Conservation (phyloP, 2,888 invertebrate genomes). For the Belgica antarctica region DNA sequence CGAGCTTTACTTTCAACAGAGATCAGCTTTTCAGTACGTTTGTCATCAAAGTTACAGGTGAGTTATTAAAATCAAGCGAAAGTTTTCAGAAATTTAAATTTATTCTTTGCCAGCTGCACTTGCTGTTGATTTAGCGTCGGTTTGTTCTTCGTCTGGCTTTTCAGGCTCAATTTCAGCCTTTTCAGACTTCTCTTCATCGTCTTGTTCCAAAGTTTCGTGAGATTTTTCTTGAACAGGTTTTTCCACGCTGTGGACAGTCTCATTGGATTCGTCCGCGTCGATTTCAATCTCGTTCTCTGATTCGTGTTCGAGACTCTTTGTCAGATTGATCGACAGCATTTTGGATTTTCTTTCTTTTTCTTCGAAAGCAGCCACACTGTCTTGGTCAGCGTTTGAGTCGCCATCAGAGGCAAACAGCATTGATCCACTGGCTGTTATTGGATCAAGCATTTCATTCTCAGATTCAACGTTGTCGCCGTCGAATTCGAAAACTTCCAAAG, state of each 20-base stretch:
- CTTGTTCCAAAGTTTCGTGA: neutral
- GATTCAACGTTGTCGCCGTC: neutral
- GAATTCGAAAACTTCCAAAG: neutral
- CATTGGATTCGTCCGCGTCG: neutral
- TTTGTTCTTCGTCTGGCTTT: too few species aligned
- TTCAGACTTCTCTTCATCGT: neutral
- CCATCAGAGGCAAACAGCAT: neutral
- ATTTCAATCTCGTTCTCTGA: neutral
- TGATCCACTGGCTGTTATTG: constrained; percentile 14
- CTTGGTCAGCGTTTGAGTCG: neutral
- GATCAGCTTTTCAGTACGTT: constrained; percentile 55
- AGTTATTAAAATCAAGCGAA: neutral
- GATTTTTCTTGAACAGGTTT: too few species aligned
- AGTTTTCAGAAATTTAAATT: neutral
- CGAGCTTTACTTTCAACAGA: constrained; percentile 52
- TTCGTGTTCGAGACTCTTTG: constrained; percentile 1
- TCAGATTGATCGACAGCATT: constrained; percentile 24
- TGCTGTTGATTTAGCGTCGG: too few species aligned
- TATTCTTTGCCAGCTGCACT: neutral
- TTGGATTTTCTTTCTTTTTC: neutral
- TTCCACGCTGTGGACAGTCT: neutral
- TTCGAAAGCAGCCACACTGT: neutral
- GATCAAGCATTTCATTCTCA: neutral
- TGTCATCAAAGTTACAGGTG: constrained; percentile 4
- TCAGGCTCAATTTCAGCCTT: too few species aligned